Percentiles rank a stretch among this genome's conserved stretches.
Evolutionary conservation across 2,888 invertebrate species (phyloP).

Genomic region (Herminia tarsipennalis): DNA sequence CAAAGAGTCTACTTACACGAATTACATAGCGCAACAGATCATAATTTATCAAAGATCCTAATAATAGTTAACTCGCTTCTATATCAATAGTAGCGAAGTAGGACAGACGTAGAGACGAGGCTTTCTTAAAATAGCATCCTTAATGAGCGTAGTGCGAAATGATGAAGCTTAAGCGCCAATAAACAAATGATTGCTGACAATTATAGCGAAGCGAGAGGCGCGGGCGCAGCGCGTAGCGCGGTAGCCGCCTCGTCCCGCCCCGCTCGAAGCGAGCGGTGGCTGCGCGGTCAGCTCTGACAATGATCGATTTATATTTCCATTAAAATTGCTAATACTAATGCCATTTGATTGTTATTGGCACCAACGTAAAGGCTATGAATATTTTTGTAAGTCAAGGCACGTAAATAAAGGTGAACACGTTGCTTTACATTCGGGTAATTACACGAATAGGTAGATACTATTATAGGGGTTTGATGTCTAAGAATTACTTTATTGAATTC

Average conservation of each 20-base stretch:
- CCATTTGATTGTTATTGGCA: slow-evolving; percentile 19
- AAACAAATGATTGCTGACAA: slow-evolving; percentile 76
- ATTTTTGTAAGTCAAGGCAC: slow-evolving; percentile 23
- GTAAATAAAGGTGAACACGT: too few relatives aligned
- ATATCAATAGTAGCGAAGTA: slow-evolving; percentile 50
- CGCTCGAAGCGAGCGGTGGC: slow-evolving; percentile 18
- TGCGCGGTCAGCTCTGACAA: slow-evolving; percentile 19
- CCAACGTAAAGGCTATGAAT: too few relatives aligned
- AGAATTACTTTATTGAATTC: too few relatives aligned
- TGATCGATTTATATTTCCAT: slow-evolving; percentile 40
- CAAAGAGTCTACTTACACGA: too few relatives aligned
- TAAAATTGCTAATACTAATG: slow-evolving; percentile 34
- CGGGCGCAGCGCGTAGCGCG: slow-evolving; percentile 44
- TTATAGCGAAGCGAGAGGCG: slow-evolving; percentile 42
- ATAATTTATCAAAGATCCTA: slow-evolving; percentile 27
- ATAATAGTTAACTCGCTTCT: slow-evolving; percentile 30
- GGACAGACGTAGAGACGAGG: slow-evolving; percentile 59
- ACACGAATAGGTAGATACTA: neutral
- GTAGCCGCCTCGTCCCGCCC: slow-evolving; percentile 39
- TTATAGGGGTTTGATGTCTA: too few relatives aligned
- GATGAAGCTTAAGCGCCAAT: slow-evolving; percentile 66
- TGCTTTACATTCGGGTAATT: neutral
- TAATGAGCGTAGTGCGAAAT: slow-evolving; percentile 66
- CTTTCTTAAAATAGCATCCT: slow-evolving; percentile 69
- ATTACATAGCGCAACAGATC: slow-evolving; percentile 16